These are phyloP conservation scores for Toxotes lorentzi DNA, from an alignment of 2,797 vertebrate genomes.

Conservation along the genomic window DNA sequence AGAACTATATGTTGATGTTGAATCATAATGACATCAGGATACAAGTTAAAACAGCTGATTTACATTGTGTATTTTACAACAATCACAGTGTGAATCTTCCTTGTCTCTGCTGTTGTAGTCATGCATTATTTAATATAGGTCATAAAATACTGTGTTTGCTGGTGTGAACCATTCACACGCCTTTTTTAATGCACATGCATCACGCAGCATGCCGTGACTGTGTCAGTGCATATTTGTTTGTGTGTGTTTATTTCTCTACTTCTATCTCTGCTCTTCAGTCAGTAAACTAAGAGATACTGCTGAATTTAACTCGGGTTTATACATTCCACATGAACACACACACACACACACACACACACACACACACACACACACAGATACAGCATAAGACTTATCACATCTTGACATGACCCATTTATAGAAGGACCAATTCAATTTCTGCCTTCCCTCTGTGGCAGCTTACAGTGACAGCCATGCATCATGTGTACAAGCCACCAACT, in stretches of 20 bases:
- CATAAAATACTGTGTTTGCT: background rate
- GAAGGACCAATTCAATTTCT: conserved; percentile 72
- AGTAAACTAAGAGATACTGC: conserved; percentile 7
- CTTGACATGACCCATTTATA: conserved; percentile 62
- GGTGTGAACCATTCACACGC: background rate
- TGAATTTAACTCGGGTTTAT: conserved; percentile 24
- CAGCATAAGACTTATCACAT: conserved; percentile 56
- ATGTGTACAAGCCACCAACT: conserved; percentile 42
- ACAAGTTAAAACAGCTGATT: background rate
- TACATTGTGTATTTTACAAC: background rate
- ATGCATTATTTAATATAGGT: background rate
- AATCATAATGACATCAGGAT: background rate
- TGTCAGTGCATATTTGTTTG: background rate
- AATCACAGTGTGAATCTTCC: background rate
- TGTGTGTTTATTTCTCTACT: conserved; percentile 1
- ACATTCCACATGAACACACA: background rate
- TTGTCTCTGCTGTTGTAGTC: background rate
- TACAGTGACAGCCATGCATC: conserved; percentile 72
- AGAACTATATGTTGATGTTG: background rate
- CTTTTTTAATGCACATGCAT: background rate
- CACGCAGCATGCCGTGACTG: background rate
- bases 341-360: conserved; percentile 7
- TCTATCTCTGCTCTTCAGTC: background rate
- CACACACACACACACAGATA: conserved; percentile 21
- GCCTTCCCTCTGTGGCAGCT: conserved; percentile 54